phyloP scores from a whole-genome alignment of 2,113 vertebrate genomes.

The Polypterus senegalus region DNA sequence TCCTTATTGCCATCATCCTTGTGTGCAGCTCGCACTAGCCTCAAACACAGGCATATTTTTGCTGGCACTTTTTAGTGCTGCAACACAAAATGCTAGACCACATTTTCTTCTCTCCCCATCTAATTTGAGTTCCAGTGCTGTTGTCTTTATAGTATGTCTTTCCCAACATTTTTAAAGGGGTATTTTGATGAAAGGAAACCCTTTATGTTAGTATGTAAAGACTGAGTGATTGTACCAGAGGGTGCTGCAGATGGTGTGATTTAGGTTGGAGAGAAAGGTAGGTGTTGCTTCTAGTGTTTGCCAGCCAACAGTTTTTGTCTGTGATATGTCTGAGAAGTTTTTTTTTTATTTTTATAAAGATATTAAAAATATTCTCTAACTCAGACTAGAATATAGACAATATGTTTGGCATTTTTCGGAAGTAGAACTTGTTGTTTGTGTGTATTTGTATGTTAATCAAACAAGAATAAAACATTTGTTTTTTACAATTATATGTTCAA shows the following conservation, averaged over 20 bases:
- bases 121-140: constrained; percentile 31
- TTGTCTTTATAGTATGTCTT: constrained; percentile 40
- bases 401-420: constrained; percentile 50
- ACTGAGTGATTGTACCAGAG: constrained; percentile 62
- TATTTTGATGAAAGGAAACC: constrained; percentile 56
- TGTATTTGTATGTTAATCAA: constrained; percentile 55
- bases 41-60: constrained; percentile 74
- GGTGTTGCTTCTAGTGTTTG: constrained; percentile 55
- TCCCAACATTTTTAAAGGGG: constrained; percentile 30
- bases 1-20: constrained; percentile 75
- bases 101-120: constrained; percentile 41
- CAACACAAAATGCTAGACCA: constrained; percentile 71
- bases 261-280: constrained; percentile 55
- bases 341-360: constrained; percentile 34
- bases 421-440: constrained; percentile 52
- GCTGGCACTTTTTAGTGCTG: constrained; percentile 67
- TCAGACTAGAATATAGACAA: constrained; percentile 59
- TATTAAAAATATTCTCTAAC: constrained; percentile 35
- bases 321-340: constrained; percentile 43
- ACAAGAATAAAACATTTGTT: constrained; percentile 31
- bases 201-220: constrained; percentile 57
- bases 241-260: constrained; percentile 61
- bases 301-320: constrained; percentile 51
- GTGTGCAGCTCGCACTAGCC: constrained; percentile 74
- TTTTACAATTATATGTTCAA: constrained; percentile 69